These are phyloP conservation scores for Tiliqua scincoides DNA, from an alignment of 2,113 vertebrate genomes.

Conservation along the genomic window DNA sequence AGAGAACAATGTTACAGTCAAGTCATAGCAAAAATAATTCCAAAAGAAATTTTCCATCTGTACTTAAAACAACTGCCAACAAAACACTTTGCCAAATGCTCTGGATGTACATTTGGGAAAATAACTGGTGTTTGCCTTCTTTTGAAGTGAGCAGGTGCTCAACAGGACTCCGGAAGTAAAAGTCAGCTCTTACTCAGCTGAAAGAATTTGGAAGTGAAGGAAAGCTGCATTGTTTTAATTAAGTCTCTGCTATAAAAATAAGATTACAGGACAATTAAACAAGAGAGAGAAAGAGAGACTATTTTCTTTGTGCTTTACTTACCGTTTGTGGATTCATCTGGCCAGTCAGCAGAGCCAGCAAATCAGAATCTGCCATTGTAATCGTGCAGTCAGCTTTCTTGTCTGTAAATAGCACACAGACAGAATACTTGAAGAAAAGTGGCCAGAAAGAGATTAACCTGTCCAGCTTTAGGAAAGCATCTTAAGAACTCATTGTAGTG, in stretches of 20 bases:
- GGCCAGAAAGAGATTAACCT: background rate
- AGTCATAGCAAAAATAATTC: conserved; percentile 37
- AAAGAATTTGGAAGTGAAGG: background rate
- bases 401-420: conserved; percentile 68
- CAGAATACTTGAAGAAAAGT: background rate
- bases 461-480: background rate
- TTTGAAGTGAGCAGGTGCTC: conserved; percentile 39
- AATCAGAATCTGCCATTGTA: conserved; percentile 85
- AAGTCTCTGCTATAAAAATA: background rate
- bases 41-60: conserved; percentile 33
- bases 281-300: background rate
- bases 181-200: background rate
- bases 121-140: background rate
- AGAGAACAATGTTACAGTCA: conserved; percentile 22
- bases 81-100: conserved; percentile 32
- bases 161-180: background rate
- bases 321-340: conserved; percentile 92
- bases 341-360: conserved; percentile 91
- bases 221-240: background rate
- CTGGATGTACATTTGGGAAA: conserved; percentile 40
- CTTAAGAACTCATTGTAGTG: background rate
- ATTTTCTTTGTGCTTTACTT: conserved; percentile 66
- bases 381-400: conserved; percentile 91
- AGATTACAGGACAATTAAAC: background rate
- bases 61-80: conserved; percentile 29